These are phyloP conservation scores for Chionodraco myersi DNA, from an alignment of 2,113 vertebrate genomes.

Conservation along the genomic window DNA sequence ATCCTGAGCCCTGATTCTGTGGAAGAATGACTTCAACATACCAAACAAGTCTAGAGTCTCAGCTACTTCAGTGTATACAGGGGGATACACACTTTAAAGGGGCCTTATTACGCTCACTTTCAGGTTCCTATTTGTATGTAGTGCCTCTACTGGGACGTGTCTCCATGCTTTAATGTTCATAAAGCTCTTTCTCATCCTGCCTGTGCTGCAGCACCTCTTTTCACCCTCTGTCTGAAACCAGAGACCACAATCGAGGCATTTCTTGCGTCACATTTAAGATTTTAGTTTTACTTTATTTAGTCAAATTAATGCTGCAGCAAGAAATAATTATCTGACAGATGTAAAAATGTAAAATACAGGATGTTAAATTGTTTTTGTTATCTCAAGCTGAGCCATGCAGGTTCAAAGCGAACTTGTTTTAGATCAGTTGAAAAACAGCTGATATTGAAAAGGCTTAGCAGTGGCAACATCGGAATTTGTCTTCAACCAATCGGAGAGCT, in stretches of 20 bases:
- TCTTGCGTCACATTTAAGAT: no score
- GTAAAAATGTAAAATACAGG: background rate
- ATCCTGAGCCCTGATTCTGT: constrained; percentile 11
- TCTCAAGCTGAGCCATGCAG: background rate
- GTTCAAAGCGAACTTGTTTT: background rate
- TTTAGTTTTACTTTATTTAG: background rate
- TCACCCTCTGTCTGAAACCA: no score
- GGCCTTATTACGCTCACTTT: no score
- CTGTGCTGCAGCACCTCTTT: no score
- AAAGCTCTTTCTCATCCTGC: no score
- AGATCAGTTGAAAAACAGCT: background rate
- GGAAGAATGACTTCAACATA: background rate
- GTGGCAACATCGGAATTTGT: constrained; percentile 40
- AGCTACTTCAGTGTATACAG: background rate
- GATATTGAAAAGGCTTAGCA: background rate
- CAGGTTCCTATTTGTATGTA: no score
- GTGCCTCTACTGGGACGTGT: no score
- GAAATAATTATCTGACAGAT: background rate
- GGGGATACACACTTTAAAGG: background rate
- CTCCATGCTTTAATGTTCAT: no score
- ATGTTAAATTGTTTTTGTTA: background rate
- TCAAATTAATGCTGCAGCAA: background rate
- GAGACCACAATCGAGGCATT: no score
- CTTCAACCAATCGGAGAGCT: constrained; percentile 34
- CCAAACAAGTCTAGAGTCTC: constrained; percentile 13